phyloP scores from a whole-genome alignment of 2,113 vertebrate species.

The Peromyscus leucopus region DNA sequence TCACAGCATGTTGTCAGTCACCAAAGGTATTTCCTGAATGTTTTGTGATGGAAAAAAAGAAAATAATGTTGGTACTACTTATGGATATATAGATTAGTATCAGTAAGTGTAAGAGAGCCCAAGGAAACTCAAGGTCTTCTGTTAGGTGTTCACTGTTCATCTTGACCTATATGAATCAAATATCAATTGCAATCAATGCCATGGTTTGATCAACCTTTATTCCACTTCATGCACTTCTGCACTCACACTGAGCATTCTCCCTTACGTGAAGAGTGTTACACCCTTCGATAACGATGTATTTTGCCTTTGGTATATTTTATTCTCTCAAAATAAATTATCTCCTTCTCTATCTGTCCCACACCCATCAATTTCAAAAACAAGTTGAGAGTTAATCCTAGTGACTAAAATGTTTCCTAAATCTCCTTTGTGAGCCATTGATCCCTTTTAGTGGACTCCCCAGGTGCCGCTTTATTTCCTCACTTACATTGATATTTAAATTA shows the following conservation, averaged over 20 bases:
- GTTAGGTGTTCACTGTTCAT: background rate
- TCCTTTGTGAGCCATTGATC: background rate
- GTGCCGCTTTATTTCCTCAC: background rate
- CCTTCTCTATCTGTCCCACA: background rate
- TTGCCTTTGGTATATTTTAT: background rate
- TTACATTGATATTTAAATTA: background rate
- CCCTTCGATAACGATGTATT: background rate
- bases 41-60: background rate
- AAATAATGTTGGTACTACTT: background rate
- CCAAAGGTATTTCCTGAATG: conserved; percentile 16
- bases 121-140: background rate
- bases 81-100: background rate
- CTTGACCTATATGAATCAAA: background rate
- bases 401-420: conserved; percentile 25
- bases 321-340: background rate
- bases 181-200: background rate
- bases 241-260: background rate
- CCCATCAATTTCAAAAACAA: background rate
- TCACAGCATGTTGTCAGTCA: background rate
- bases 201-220: conserved; percentile 1
- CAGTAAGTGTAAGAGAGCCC: background rate
- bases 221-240: background rate
- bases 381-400: background rate
- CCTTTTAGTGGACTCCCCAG: background rate
- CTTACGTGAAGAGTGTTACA: background rate